Evolutionary conservation across 2,888 invertebrate species (phyloP).

Genomic region (Dysmachus trigonus): DNA sequence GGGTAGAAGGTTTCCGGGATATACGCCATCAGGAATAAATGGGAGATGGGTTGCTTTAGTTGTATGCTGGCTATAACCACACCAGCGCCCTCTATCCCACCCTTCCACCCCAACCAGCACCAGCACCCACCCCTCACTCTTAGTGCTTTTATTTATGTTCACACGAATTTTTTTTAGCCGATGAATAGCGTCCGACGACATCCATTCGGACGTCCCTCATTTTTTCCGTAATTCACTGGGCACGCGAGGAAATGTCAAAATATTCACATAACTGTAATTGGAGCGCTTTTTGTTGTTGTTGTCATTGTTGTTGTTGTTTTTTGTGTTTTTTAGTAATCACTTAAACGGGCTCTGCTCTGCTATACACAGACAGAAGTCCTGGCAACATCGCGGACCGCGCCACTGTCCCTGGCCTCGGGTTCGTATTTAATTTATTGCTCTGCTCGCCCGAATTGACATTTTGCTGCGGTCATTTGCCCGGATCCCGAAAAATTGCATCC

Average conservation of each 20-base stretch:
- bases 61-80: background rate
- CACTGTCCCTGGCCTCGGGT: background rate
- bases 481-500: background rate
- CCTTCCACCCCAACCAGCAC: background rate
- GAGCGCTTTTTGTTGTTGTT: background rate
- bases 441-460: background rate
- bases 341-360: background rate
- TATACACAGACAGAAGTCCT: background rate
- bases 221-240: background rate
- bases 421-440: background rate
- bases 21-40: background rate
- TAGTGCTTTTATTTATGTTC: background rate
- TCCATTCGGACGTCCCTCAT: background rate
- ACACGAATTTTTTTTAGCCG: conserved; percentile 5
- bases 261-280: conserved; percentile 6
- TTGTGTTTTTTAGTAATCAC: background rate
- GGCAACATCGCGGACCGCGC: background rate
- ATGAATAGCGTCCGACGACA: background rate
- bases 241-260: conserved; percentile 13
- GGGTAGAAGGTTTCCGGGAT: background rate
- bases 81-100: background rate
- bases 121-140: background rate
- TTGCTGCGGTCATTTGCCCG: background rate
- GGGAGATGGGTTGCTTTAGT: background rate
- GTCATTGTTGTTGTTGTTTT: background rate